These are phyloP conservation scores for Tetragnatha montana DNA, from an alignment of 2,888 invertebrate genomes.

Conservation along the genomic window DNA sequence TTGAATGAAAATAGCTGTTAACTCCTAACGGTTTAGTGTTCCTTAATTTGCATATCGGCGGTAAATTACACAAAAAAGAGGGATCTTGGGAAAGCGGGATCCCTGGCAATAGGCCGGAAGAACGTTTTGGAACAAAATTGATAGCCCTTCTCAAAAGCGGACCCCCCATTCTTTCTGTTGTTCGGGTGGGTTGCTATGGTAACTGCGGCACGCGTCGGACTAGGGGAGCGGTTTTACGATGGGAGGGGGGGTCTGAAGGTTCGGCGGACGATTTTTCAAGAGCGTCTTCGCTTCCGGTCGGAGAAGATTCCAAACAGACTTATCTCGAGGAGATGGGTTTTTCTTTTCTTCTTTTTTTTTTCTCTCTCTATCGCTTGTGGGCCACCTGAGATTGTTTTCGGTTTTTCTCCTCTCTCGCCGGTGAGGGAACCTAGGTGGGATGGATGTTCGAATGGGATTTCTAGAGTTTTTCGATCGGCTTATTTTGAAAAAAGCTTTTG, in stretches of 20 bases:
- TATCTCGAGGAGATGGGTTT: not conserved
- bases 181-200: slow-evolving; percentile 17
- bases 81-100: not conserved
- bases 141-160: slow-evolving; percentile 37
- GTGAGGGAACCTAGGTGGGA: not conserved
- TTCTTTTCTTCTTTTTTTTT: not conserved
- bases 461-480: too few relatives aligned
- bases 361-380: not conserved
- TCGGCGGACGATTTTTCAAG: slow-evolving; percentile 32
- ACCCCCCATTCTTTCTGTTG: slow-evolving; percentile 48
- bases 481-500: too few relatives aligned
- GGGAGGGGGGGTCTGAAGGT: slow-evolving; percentile 28
- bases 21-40: slow-evolving; percentile 40
- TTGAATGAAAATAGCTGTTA: slow-evolving; percentile 57
- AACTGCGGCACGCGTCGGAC: slow-evolving; percentile 59
- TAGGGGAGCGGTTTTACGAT: slow-evolving; percentile 54
- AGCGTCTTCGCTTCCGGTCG: slow-evolving; percentile 49
- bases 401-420: not conserved
- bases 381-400: not conserved
- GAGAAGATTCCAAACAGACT: slow-evolving; percentile 33
- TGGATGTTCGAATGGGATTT: too few relatives aligned
- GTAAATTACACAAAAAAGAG: slow-evolving; percentile 53
- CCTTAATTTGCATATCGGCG: slow-evolving; percentile 68
- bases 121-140: slow-evolving; percentile 57
- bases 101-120: slow-evolving; percentile 50